phyloP scores from a whole-genome alignment of 2,113 vertebrate genomes.

The Cephalopterus ornatus region DNA sequence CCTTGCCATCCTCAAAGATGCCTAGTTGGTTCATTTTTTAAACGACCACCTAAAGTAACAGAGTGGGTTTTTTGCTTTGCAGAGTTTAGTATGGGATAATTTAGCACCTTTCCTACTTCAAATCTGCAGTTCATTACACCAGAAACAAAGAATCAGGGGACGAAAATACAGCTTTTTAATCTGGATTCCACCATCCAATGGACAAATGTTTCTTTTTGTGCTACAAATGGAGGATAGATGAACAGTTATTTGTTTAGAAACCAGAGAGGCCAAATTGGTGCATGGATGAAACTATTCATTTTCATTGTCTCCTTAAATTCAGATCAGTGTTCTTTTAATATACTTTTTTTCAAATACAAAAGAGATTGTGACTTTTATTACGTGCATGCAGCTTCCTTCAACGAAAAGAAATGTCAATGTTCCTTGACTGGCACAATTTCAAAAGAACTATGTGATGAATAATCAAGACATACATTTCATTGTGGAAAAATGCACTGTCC shows the following conservation, averaged over 20 bases:
- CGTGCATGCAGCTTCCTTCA: not conserved
- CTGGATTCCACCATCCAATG: conserved; percentile 3
- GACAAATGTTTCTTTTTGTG: conserved; percentile 1
- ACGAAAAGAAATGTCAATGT: not conserved
- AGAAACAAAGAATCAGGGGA: not conserved
- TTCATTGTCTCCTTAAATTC: not conserved
- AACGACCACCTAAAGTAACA: conserved; percentile 1
- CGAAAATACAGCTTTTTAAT: not conserved
- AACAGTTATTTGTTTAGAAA: conserved; percentile 20
- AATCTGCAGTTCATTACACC: not conserved
- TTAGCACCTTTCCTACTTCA: not conserved
- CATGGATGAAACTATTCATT: not conserved
- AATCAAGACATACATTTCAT: not conserved
- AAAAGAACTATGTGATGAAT: not conserved
- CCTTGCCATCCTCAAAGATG: not conserved
- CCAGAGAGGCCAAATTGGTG: not conserved
- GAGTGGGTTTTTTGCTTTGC: not conserved
- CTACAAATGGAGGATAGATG: not conserved
- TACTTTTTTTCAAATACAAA: not conserved
- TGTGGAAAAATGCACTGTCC: not conserved
- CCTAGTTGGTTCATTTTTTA: not conserved
- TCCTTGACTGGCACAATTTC: not conserved
- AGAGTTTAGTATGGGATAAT: not conserved
- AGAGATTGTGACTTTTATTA: not conserved
- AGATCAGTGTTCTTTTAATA: not conserved